A percentile compares a stretch with the other conserved stretches of the same genome.
Conservation (phyloP, 2,113 vertebrate genomes). For the Pao palembangensis region DNA sequence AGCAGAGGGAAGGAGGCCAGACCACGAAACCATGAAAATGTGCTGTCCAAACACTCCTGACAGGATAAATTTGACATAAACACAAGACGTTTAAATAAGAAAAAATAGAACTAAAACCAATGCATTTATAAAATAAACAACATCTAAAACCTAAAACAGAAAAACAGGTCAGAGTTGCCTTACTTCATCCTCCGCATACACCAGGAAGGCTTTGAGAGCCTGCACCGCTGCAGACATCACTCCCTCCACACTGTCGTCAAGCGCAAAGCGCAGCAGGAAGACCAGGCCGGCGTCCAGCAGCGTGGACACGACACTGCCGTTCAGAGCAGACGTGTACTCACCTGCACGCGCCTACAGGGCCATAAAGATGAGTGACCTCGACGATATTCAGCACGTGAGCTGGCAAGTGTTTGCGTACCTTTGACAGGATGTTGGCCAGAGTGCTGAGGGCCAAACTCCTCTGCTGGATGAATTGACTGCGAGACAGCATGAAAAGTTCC, state of each 20-base stretch:
- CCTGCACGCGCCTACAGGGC: slow-evolving; percentile 80
- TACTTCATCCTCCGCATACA: slow-evolving; percentile 88
- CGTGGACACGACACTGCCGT: slow-evolving; percentile 78
- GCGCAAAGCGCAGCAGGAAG: slow-evolving; percentile 88
- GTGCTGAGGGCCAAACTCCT: slow-evolving; percentile 86
- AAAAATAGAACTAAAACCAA: neutral
- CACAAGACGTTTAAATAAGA: neutral
- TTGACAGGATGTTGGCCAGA: slow-evolving; percentile 83
- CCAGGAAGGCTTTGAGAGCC: slow-evolving; percentile 82
- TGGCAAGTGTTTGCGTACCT: slow-evolving; percentile 69
- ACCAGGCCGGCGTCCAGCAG: slow-evolving; percentile 93
- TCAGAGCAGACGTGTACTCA: slow-evolving; percentile 77
- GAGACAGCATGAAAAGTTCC: slow-evolving; percentile 92
- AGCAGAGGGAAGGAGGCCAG: slow-evolving; percentile 81
- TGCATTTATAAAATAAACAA: neutral
- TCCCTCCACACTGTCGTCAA: slow-evolving; percentile 87
- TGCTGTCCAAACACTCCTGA: slow-evolving; percentile 85
- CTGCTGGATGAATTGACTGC: slow-evolving; percentile 92
- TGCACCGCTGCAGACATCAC: slow-evolving; percentile 83
- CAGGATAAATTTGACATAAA: neutral
- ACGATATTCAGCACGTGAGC: neutral
- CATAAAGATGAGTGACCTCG: neutral
- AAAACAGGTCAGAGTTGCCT: slow-evolving; percentile 3
- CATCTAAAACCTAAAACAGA: neutral
- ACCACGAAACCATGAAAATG: slow-evolving; percentile 89